Percentiles rank a stretch among this genome's conserved stretches.
phyloP scores from a whole-genome alignment of 2,113 vertebrate genomes.

The Hippolais icterina region DNA sequence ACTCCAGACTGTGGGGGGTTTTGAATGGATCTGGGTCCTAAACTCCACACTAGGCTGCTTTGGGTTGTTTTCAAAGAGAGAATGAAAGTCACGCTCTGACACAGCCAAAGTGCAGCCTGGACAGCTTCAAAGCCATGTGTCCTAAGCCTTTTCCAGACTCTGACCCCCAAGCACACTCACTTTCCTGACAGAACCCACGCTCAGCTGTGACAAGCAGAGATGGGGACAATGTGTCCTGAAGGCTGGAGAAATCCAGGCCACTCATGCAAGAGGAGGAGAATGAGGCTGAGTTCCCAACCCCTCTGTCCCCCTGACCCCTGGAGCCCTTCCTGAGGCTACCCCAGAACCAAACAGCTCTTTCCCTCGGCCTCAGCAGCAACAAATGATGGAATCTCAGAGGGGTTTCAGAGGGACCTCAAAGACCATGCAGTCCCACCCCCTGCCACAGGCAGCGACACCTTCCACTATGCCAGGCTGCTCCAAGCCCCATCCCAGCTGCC shows the following conservation, averaged over 20 bases:
- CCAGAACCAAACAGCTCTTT: not conserved
- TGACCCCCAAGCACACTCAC: not conserved
- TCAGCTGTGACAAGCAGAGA: not conserved
- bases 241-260: not conserved
- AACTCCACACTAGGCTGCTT: not conserved
- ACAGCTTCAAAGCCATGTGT: accelerated
- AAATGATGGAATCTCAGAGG: not conserved
- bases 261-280: not conserved
- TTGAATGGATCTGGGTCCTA: not conserved
- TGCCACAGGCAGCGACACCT: not conserved
- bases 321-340: not conserved
- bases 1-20: not conserved
- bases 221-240: not conserved
- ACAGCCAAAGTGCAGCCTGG: not conserved
- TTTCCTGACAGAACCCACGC: not conserved
- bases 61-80: not conserved
- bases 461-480: not conserved
- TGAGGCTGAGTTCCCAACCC: not conserved
- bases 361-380: not conserved
- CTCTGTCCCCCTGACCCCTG: not conserved
- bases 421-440: not conserved
- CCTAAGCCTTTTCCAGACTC: not conserved
- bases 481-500: not conserved
- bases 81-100: not conserved
- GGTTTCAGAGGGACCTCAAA: not conserved